These are phyloP conservation scores for Agrochola lychnidis DNA, from an alignment of 2,888 invertebrate species.

Conservation along the genomic window DNA sequence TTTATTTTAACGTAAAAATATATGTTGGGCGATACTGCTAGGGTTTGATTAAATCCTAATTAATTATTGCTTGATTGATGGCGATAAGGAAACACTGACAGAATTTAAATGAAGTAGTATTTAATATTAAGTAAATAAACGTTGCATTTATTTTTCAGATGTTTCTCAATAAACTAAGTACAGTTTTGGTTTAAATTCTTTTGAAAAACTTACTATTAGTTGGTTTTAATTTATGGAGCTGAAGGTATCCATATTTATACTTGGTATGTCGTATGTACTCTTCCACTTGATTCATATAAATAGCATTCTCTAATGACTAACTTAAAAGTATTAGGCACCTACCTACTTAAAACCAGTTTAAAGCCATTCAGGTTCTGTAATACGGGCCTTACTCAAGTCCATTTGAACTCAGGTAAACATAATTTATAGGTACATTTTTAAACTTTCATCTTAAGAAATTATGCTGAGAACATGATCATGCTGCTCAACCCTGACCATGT, in stretches of 20 bases:
- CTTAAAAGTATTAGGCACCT: neutral
- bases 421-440: neutral
- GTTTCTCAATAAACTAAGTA: neutral
- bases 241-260: neutral
- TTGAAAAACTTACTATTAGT: neutral
- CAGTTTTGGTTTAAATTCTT: neutral
- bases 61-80: conserved; percentile 20
- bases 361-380: no score
- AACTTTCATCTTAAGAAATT: neutral
- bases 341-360: neutral
- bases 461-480: neutral
- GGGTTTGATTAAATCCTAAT: conserved; percentile 23
- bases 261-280: neutral
- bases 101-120: neutral
- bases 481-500: neutral
- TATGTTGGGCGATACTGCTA: neutral
- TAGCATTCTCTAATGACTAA: neutral
- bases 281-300: neutral
- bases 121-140: neutral
- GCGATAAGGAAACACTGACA: conserved; percentile 6
- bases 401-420: neutral
- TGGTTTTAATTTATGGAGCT: neutral
- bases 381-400: neutral
- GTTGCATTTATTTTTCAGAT: neutral
- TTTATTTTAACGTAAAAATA: conserved; percentile 7